Percentiles rank a stretch among this genome's conserved stretches.
These are phyloP conservation scores for Odocoileus virginianus DNA, from an alignment of 2,113 vertebrate genomes.

Conservation along the genomic window DNA sequence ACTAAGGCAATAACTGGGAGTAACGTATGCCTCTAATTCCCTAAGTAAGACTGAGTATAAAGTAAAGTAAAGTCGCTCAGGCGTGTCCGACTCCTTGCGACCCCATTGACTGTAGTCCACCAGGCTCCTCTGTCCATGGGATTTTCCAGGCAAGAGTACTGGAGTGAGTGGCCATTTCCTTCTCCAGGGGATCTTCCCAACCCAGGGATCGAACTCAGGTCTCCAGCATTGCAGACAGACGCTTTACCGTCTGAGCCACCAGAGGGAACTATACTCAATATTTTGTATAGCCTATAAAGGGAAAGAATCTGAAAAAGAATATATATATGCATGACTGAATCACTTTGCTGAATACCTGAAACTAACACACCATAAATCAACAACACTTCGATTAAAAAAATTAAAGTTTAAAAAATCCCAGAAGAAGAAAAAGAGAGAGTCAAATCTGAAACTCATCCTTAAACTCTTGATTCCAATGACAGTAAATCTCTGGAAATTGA, in stretches of 20 bases:
- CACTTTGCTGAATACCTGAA: background rate
- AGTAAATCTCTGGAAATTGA: background rate
- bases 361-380: background rate
- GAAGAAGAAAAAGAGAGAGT: background rate
- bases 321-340: background rate
- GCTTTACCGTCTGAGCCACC: too few relatives aligned
- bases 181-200: too few relatives aligned
- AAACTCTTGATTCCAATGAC: background rate
- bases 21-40: background rate
- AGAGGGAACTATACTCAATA: background rate
- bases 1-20: background rate
- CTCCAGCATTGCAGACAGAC: too few relatives aligned
- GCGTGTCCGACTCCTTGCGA: too few relatives aligned
- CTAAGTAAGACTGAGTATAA: background rate
- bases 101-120: too few relatives aligned
- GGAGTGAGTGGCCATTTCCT: too few relatives aligned
- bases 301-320: background rate
- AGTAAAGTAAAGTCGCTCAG: too few relatives aligned
- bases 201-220: too few relatives aligned
- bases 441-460: background rate
- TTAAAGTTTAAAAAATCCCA: background rate
- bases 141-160: too few relatives aligned
- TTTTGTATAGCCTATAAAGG: background rate
- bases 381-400: background rate
- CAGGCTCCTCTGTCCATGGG: too few relatives aligned